Evolutionary conservation across 2,888 invertebrate species (phyloP), one percentile per base, ranked within the genome.

Genomic region (Drosophila prolongata): DNA sequence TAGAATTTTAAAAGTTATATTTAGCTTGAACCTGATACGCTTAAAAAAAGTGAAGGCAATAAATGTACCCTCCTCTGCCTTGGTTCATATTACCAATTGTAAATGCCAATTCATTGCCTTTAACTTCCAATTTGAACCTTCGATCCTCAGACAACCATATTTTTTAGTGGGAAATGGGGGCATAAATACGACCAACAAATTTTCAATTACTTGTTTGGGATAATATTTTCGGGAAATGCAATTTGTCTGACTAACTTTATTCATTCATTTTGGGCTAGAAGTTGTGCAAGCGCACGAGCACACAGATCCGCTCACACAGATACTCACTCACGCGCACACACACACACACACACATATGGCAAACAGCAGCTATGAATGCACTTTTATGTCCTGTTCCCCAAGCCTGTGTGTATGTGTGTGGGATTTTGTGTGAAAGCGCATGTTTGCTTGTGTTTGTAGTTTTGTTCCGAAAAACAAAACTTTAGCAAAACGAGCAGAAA

Each of bases 211-310:
- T 79, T 88, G 87, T 83, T 87, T 87, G 87, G 78, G 78, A 83
- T 89, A 85, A 89, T 89, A 85, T 85, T 89, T 89, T 89, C 69
- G 81, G 84, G 76, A 88, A 87, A 89, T 84, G 84, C 87, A 89
- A 89, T 89, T 89, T 89, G 89, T 85, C 85, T 82, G 76, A 87
- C 86, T 81, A 85, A 85, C 89, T 85, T 89, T 87, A 78, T 85
- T 83, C 89, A 83, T 87, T 69, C 67, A 71, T 60, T 80, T 79
- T 70, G 65, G 78, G 78, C 67, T 50, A 65, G 75, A 87, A 79
- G 74, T 79, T 79, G 61, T 55, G 54, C 65, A 53, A 78, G 81
- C 76, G 84, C 80, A 74, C 78, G 75, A 70, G 72, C 49, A 77
- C 72, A 53, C 24, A 24, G 44, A 44, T 44, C 10, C 11, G 16